These are phyloP conservation scores for Triplophysa rosa DNA, from an alignment of 2,113 vertebrate genomes.

Conservation along the genomic window DNA sequence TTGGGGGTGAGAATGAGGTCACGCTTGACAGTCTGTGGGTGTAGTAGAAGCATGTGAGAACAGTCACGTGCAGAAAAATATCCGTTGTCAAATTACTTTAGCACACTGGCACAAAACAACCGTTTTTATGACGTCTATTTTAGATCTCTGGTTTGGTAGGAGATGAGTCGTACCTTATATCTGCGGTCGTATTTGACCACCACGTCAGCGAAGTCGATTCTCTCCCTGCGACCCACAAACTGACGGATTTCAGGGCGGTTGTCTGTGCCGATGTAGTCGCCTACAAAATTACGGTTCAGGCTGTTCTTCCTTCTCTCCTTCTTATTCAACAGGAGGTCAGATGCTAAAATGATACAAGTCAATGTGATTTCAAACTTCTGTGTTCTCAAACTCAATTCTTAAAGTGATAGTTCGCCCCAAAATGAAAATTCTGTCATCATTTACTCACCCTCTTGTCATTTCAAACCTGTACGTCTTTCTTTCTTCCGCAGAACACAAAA, in stretches of 20 bases:
- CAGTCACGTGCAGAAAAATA: background rate
- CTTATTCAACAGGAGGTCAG: constrained; percentile 80
- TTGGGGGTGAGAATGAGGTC: constrained; percentile 81
- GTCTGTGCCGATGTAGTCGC: constrained; percentile 81
- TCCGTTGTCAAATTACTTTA: background rate
- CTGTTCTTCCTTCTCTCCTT: constrained; percentile 83
- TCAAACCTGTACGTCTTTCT: no score
- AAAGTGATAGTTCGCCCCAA: background rate
- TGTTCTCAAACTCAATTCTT: background rate
- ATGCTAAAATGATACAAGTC: constrained; percentile 64
- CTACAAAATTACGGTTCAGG: constrained; percentile 83
- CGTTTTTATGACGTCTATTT: no score
- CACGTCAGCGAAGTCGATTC: constrained; percentile 80
- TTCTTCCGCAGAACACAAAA: no score
- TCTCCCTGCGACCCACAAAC: constrained; percentile 80
- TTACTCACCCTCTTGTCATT: no score
- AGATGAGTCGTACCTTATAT: constrained; percentile 72
- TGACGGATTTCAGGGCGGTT: constrained; percentile 77
- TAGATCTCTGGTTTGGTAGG: background rate
- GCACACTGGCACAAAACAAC: background rate
- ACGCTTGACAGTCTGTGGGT: constrained; percentile 73
- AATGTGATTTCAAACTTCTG: background rate
- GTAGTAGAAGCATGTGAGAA: constrained; percentile 26
- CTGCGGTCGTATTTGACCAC: constrained; percentile 80
- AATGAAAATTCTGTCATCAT: no score